A percentile compares a stretch with the other conserved stretches of the same genome.
phyloP scores from a whole-genome alignment of 23 tunicate species.

The Botrylloides violaceus region DNA sequence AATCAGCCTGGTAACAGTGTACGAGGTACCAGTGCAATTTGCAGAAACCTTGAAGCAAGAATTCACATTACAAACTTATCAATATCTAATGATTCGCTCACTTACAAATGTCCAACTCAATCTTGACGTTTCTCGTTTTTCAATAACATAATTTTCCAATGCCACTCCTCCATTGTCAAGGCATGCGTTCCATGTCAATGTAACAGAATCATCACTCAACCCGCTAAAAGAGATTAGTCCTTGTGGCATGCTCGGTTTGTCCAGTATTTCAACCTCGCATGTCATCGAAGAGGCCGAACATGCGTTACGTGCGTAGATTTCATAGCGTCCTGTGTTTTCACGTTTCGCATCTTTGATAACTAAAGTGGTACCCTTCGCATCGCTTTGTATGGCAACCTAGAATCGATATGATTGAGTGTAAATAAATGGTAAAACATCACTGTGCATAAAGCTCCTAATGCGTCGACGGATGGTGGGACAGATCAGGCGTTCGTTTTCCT shows the following conservation, averaged over 20 bases:
- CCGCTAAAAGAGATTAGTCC: constrained; percentile 64
- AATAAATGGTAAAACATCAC: too few relatives aligned
- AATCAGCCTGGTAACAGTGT: constrained; percentile 59
- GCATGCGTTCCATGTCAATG: constrained; percentile 75
- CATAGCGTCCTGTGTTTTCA: constrained; percentile 60
- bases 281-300: constrained; percentile 66
- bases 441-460: too few relatives aligned
- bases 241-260: constrained; percentile 71
- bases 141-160: constrained; percentile 70
- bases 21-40: constrained; percentile 33
- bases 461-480: too few relatives aligned
- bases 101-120: constrained; percentile 65
- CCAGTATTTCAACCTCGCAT: constrained; percentile 50
- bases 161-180: constrained; percentile 71
- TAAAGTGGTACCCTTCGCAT: constrained; percentile 30
- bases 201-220: constrained; percentile 53
- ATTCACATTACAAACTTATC: background rate
- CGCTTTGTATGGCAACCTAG: constrained; percentile 14
- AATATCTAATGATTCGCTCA: background rate
- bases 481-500: too few relatives aligned
- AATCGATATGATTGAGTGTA: too few relatives aligned
- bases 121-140: constrained; percentile 77
- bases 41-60: constrained; percentile 42
- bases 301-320: constrained; percentile 50
- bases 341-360: constrained; percentile 55